phyloP scores from a whole-genome alignment of 2,888 invertebrate genomes.

The Cinara cedri region DNA sequence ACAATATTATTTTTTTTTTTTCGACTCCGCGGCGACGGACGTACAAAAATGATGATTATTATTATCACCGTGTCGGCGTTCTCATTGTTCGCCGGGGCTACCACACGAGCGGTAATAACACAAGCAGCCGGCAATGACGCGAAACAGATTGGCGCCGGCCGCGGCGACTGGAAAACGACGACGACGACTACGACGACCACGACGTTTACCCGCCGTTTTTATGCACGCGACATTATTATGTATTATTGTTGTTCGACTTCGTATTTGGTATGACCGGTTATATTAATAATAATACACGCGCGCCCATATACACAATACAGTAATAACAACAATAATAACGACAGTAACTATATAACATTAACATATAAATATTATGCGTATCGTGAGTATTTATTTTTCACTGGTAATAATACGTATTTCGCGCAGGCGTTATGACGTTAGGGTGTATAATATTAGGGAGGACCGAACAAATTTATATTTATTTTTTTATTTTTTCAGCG shows the following conservation, averaged over 20 bases:
- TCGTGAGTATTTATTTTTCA: no score
- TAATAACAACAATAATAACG: no score
- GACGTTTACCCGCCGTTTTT: slow-evolving; percentile 53
- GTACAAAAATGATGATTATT: slow-evolving; percentile 49
- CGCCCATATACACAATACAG: neutral
- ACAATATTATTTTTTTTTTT: neutral
- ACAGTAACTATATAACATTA: neutral
- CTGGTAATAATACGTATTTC: no score
- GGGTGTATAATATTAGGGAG: no score
- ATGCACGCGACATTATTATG: slow-evolving; percentile 41
- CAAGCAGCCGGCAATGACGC: slow-evolving; percentile 43
- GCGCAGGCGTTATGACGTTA: no score
- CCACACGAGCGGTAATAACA: neutral
- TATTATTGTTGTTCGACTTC: slow-evolving; percentile 29
- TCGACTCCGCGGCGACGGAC: neutral
- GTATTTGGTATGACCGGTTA: slow-evolving; percentile 52
- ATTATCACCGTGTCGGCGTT: no score
- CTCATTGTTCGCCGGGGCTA: slow-evolving; percentile 45
- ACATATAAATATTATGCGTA: no score
- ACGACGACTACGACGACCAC: slow-evolving; percentile 1
- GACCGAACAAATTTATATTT: no score
- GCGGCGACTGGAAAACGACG: slow-evolving; percentile 38
- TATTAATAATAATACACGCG: neutral
- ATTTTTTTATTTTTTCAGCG: no score
- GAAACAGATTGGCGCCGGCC: slow-evolving; percentile 55